These are phyloP conservation scores for Otus sunia DNA, from an alignment of 2,113 vertebrate genomes.

Conservation along the genomic window DNA sequence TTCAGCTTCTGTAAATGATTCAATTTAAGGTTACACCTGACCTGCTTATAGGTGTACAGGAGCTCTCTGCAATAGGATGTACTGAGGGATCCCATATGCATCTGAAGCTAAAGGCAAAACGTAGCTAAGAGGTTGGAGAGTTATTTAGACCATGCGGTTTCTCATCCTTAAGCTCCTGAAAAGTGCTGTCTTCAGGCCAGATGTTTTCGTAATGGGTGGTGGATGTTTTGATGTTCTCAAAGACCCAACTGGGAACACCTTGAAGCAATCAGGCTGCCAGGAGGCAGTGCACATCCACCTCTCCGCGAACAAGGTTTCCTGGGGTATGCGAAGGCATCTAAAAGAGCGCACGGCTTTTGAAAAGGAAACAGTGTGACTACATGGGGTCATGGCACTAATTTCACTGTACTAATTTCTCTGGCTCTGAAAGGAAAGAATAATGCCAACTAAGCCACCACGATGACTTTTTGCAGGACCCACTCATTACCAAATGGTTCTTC, in stretches of 20 bases:
- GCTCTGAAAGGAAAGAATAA: not conserved
- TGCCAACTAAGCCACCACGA: constrained; percentile 8
- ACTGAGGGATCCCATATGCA: not conserved
- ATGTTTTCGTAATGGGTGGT: not conserved
- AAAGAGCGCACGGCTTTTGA: not conserved
- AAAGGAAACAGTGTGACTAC: not conserved
- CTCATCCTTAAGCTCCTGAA: not conserved
- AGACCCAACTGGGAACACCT: not conserved
- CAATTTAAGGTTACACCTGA: not conserved
- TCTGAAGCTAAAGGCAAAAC: not conserved
- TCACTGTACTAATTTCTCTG: constrained; percentile 49
- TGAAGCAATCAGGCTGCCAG: not conserved
- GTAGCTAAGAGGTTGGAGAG: not conserved
- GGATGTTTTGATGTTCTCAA: not conserved
- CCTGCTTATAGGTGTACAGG: not conserved
- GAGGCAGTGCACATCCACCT: not conserved
- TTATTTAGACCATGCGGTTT: not conserved
- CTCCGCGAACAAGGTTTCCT: not conserved
- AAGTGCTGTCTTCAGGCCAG: not conserved
- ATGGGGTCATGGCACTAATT: constrained; percentile 17
- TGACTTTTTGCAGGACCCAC: constrained; percentile 8
- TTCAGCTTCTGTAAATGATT: not conserved
- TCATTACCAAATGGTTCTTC: not conserved
- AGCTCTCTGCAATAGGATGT: not conserved
- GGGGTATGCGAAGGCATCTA: not conserved